phyloP scores from a whole-genome alignment of 2,888 invertebrate species.

The Cancer borealis region DNA sequence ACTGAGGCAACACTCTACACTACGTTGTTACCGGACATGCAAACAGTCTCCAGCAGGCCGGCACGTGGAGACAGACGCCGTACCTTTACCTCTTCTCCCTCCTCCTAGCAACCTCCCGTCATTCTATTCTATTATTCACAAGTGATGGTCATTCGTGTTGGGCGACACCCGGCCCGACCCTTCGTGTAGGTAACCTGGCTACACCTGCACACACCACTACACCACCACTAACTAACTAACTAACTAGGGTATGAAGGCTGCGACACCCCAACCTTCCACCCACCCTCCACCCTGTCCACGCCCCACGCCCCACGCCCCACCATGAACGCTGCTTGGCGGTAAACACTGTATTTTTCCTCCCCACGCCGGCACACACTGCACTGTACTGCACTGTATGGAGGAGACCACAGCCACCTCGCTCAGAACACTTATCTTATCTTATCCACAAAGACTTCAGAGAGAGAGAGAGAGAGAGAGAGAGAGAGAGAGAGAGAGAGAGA shows the following conservation, averaged over 20 bases:
- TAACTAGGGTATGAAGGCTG: not conserved
- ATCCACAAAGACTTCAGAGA: not conserved
- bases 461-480: slow-evolving; percentile 15
- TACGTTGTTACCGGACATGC: not conserved
- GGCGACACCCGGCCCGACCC: not conserved
- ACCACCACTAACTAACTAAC: not conserved
- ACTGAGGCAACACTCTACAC: not conserved
- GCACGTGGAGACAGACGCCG: not conserved
- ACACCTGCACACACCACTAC: not conserved
- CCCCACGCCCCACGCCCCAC: not conserved
- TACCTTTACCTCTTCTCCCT: not conserved
- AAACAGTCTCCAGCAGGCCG: not conserved
- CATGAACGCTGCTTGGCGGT: too few relatives aligned
- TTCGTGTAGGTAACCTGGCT: not conserved
- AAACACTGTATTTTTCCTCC: too few relatives aligned
- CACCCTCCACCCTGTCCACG: not conserved
- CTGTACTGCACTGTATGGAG: too few relatives aligned
- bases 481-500: slow-evolving; percentile 20
- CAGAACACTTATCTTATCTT: too few relatives aligned
- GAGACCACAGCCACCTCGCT: too few relatives aligned
- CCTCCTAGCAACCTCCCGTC: not conserved
- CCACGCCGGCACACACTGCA: too few relatives aligned
- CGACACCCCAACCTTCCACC: not conserved
- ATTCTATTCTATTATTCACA: not conserved
- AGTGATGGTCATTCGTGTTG: not conserved